These are phyloP conservation scores for Harmothoe impar DNA, from an alignment of 2,888 invertebrate genomes.

Conservation along the genomic window DNA sequence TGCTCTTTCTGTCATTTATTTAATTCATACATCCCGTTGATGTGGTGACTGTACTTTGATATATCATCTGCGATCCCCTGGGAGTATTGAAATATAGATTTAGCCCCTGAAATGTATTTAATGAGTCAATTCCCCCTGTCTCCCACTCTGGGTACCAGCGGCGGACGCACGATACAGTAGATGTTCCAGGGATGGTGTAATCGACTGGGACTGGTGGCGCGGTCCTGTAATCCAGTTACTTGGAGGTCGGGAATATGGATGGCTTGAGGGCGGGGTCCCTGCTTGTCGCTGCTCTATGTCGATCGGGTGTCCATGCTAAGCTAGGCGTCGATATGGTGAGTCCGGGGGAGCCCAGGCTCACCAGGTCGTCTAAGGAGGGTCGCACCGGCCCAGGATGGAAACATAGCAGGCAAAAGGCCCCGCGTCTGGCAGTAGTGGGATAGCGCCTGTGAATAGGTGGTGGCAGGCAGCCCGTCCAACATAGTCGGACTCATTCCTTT, in stretches of 20 bases:
- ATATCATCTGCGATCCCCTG: too few species aligned
- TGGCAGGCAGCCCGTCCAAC: conserved; percentile 90
- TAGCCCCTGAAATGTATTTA: too few species aligned
- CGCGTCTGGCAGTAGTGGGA: conserved; percentile 99
- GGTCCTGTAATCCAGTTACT: conserved; percentile 99
- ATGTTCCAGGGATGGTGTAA: conserved; percentile 47
- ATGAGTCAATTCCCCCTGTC: too few species aligned
- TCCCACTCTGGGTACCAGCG: neutral
- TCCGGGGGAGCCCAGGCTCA: conserved; percentile 91
- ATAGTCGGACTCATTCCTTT: conserved; percentile 90
- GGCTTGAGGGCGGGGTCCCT: conserved; percentile 95
- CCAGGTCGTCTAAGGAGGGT: conserved; percentile 98
- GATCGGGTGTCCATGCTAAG: conserved; percentile 96
- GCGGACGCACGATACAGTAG: neutral
- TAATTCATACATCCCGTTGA: too few species aligned
- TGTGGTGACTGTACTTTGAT: too few species aligned
- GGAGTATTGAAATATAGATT: too few species aligned
- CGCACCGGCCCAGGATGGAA: conserved; percentile 99
- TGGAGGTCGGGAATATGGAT: conserved; percentile 95
- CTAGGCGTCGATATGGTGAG: conserved; percentile 97
- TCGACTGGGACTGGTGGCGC: conserved; percentile 94
- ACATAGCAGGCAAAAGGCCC: conserved; percentile 99
- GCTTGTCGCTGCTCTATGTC: conserved; percentile 88
- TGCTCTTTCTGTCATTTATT: too few species aligned
- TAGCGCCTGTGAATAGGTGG: conserved; percentile 97